phyloP scores from a whole-genome alignment of 2,888 invertebrate species.

The Meganola albula region DNA sequence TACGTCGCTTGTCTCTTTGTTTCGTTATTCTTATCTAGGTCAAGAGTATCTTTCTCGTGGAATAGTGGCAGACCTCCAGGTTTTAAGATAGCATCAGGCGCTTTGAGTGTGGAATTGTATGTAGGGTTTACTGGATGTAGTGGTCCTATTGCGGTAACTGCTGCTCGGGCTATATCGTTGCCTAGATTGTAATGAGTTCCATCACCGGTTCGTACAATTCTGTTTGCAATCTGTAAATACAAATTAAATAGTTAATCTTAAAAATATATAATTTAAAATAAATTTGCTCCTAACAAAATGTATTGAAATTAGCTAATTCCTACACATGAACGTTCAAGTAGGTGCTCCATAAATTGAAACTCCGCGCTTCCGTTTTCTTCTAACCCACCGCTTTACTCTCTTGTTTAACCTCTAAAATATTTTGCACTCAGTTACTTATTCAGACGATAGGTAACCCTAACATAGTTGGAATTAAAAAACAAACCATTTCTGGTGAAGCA shows the following conservation, averaged over 20 bases:
- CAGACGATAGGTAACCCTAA: no score
- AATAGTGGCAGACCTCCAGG: slow-evolving; percentile 54
- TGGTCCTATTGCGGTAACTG: slow-evolving; percentile 48
- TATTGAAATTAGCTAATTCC: no score
- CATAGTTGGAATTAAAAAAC: no score
- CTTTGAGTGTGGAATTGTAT: slow-evolving; percentile 43
- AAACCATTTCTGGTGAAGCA: slow-evolving; percentile 57
- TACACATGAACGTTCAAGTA: no score
- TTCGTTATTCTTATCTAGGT: no score
- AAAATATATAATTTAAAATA: neutral
- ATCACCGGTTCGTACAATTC: slow-evolving; percentile 81
- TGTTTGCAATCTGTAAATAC: slow-evolving; percentile 62
- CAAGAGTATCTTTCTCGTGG: slow-evolving; percentile 58
- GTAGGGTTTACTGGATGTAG: slow-evolving; percentile 63
- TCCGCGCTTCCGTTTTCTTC: no score
- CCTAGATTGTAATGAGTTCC: slow-evolving; percentile 78
- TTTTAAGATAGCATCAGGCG: slow-evolving; percentile 43
- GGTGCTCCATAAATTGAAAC: no score
- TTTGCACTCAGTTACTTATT: no score
- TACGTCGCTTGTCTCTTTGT: no score
- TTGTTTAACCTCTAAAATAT: no score
- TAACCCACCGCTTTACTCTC: no score
- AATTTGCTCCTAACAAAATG: no score
- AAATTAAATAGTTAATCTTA: neutral
- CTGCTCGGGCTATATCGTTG: slow-evolving; percentile 44